These are phyloP conservation scores for Murina feae DNA, from an alignment of 2,113 vertebrate genomes.

Conservation along the genomic window DNA sequence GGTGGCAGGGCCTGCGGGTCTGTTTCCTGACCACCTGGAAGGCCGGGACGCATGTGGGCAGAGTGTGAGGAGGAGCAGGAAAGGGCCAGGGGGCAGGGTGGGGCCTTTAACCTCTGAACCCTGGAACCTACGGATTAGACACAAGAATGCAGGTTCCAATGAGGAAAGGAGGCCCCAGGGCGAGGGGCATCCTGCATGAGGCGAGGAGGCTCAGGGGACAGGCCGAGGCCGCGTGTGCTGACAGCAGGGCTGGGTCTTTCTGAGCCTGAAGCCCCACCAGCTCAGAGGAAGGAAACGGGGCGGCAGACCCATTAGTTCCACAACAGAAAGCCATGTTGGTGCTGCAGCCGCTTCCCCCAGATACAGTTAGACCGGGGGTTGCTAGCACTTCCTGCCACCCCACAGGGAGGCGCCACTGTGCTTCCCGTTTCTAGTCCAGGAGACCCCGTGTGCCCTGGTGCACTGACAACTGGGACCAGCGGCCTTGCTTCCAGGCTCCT, in stretches of 20 bases:
- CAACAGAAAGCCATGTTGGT: neutral
- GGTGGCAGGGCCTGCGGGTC: neutral
- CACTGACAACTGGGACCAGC: rapidly evolving
- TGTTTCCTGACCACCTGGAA: neutral
- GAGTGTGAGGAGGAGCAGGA: neutral
- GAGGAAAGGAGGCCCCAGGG: rapidly evolving
- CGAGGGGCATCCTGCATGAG: neutral
- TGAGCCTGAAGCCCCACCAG: no score
- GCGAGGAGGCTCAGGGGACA: neutral
- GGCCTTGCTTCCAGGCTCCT: neutral
- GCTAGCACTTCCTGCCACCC: rapidly evolving
- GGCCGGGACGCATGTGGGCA: neutral
- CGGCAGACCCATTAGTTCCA: no score
- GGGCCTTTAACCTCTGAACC: neutral
- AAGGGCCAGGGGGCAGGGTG: neutral
- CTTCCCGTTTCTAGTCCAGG: neutral
- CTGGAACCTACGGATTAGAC: neutral
- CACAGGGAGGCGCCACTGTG: rapidly evolving
- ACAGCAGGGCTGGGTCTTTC: neutral
- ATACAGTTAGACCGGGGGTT: rapidly evolving
- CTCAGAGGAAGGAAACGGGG: no score
- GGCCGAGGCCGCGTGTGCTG: rapidly evolving
- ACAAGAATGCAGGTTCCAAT: neutral
- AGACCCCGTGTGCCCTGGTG: no score
- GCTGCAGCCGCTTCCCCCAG: rapidly evolving